Conservation (phyloP, 2,113 vertebrate genomes). For the Eulacestoma nigropectus region DNA sequence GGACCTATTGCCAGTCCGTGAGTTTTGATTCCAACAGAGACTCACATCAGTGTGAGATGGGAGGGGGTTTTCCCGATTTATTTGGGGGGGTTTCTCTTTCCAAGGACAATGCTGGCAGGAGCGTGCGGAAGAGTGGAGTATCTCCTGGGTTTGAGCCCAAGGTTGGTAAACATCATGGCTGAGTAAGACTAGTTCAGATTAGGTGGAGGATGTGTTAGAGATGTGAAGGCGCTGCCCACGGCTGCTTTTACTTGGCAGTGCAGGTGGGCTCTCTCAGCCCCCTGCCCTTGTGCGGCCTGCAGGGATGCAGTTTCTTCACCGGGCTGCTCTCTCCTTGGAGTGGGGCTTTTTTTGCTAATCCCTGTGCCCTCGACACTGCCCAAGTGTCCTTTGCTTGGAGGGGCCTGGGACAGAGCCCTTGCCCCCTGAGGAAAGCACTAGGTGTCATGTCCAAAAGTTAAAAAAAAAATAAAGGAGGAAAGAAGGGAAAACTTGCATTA, state of each 20-base stretch:
- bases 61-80: neutral
- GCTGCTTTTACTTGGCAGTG: neutral
- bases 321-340: neutral
- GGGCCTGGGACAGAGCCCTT: neutral
- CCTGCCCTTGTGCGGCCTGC: accelerated
- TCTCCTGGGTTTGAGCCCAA: neutral
- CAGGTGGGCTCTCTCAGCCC: neutral
- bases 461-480: neutral
- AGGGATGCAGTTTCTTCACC: neutral
- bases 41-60: neutral
- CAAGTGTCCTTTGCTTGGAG: neutral
- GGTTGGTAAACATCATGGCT: accelerated
- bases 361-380: neutral
- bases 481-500: neutral
- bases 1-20: neutral
- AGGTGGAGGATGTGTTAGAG: neutral
- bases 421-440: neutral
- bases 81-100: neutral
- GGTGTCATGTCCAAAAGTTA: neutral
- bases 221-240: neutral
- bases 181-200: neutral
- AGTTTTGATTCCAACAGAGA: neutral
- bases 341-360: neutral
- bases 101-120: neutral
- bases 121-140: accelerated